Evolutionary conservation across 2,888 invertebrate species (phyloP).

Genomic region (Cephus sareptanus): DNA sequence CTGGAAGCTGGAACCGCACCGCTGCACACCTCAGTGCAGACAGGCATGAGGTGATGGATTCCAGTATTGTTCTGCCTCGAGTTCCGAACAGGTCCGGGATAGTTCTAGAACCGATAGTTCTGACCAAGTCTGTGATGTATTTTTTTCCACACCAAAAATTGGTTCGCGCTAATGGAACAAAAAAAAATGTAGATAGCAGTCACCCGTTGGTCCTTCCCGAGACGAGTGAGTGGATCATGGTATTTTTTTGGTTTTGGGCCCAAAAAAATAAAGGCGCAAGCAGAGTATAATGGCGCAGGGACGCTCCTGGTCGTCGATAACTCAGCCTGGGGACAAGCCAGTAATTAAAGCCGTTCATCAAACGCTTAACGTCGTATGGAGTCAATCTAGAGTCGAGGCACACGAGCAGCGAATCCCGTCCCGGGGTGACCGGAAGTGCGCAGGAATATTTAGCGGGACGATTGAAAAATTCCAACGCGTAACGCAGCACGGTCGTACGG

Average conservation of each 20-base stretch:
- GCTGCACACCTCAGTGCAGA: too few relatives aligned
- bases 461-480: background rate
- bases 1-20: too few relatives aligned
- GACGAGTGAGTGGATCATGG: background rate
- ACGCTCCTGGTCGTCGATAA: background rate
- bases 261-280: background rate
- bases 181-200: background rate
- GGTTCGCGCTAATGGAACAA: background rate
- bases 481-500: background rate
- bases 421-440: conserved; percentile 29
- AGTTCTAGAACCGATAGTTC: too few relatives aligned
- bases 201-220: background rate
- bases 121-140: background rate
- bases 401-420: background rate
- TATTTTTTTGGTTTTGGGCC: background rate
- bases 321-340: conserved; percentile 39
- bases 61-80: too few relatives aligned
- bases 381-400: conserved; percentile 26
- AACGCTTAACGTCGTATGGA: conserved; percentile 16
- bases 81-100: too few relatives aligned
- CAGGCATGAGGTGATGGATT: too few relatives aligned
- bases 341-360: conserved; percentile 47
- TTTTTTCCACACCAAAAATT: background rate
- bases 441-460: background rate
- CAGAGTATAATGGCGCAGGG: background rate